Evolutionary conservation across 2,113 vertebrate genomes (phyloP).

Genomic region (Corythoichthys haematopterus): DNA sequence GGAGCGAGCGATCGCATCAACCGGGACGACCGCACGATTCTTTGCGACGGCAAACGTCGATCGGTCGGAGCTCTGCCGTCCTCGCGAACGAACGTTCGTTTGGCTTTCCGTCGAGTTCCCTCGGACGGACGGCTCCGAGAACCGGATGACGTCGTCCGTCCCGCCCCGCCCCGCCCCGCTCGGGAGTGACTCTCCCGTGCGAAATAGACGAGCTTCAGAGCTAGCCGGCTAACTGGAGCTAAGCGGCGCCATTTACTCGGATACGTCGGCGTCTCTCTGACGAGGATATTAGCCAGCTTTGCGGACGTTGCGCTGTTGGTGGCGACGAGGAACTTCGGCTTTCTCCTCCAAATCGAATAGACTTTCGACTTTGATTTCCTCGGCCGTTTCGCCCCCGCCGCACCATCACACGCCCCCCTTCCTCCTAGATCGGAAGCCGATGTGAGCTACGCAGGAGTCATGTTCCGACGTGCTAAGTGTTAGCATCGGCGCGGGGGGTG

Average conservation of each 20-base stretch:
- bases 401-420: constrained; percentile 3
- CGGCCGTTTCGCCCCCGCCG: too few species aligned
- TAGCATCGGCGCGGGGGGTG: constrained; percentile 6
- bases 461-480: constrained; percentile 19
- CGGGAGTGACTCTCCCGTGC: rapidly evolving
- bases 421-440: constrained; percentile 41
- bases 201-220: constrained; percentile 26
- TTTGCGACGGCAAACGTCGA: too few species aligned
- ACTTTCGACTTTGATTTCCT: constrained; percentile 29
- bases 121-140: too few species aligned
- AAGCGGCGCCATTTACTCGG: constrained; percentile 60
- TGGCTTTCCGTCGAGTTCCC: background rate
- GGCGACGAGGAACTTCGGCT: background rate
- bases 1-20: too few species aligned
- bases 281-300: background rate
- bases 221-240: constrained; percentile 47
- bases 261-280: constrained; percentile 1
- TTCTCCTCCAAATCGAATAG: background rate
- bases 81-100: background rate
- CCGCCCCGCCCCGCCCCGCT: too few species aligned
- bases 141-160: background rate
- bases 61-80: too few species aligned
- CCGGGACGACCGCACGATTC: too few species aligned
- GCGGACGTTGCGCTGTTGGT: background rate
- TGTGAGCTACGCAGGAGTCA: constrained; percentile 51